Percentiles rank a stretch among this genome's conserved stretches.
phyloP scores from a whole-genome alignment of 2,888 invertebrate species.

The Portevinia maculata region DNA sequence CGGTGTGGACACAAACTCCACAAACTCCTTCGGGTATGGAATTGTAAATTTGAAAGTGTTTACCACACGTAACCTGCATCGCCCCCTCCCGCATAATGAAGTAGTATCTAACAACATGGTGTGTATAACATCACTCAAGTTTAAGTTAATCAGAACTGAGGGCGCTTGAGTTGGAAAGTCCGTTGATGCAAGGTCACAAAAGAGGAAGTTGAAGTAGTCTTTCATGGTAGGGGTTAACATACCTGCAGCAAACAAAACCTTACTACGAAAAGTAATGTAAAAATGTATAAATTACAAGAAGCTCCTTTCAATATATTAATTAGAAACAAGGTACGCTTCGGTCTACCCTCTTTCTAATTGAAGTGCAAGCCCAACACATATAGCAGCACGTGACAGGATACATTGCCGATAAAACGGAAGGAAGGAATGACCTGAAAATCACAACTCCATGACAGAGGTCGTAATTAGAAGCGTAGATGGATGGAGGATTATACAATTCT shows the following conservation, averaged over 20 bases:
- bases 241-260: slow-evolving; percentile 6
- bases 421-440: not conserved
- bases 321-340: slow-evolving; percentile 38
- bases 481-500: too few relatives aligned
- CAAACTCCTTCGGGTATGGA: not conserved
- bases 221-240: slow-evolving; percentile 17
- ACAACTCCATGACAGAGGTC: slow-evolving; percentile 5
- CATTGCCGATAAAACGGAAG: too few relatives aligned
- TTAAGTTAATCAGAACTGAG: slow-evolving; percentile 1
- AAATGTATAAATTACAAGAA: slow-evolving; percentile 32
- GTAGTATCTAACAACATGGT: not conserved
- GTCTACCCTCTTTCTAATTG: not conserved
- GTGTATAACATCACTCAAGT: not conserved
- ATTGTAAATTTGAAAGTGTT: slow-evolving; percentile 3
- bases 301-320: slow-evolving; percentile 63
- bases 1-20: not conserved
- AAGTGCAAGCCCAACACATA: slow-evolving; percentile 3
- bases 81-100: not conserved
- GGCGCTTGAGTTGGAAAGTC: not conserved
- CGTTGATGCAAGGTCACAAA: not conserved
- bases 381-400: not conserved
- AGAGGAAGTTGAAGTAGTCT: too few relatives aligned
- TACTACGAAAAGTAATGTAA: not conserved
- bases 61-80: not conserved
- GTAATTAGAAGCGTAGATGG: slow-evolving; percentile 22